A percentile compares a stretch with the other conserved stretches of the same genome.
Evolutionary conservation across 2,797 vertebrate species (phyloP).

Genomic region (Meda fulgida): DNA sequence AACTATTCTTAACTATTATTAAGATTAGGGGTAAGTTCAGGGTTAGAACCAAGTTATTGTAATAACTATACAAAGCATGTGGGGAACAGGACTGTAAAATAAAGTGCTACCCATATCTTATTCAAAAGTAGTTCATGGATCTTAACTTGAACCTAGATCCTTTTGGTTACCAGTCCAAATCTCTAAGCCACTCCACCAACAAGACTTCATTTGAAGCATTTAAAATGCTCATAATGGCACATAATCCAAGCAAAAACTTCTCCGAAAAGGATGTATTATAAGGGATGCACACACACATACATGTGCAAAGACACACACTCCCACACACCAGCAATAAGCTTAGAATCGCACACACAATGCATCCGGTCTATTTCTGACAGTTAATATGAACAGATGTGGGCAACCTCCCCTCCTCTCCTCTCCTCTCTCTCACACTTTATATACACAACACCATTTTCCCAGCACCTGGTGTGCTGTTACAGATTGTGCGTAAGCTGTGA

Average conservation of each 20-base stretch:
- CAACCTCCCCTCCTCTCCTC: neutral
- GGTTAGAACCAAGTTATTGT: no score
- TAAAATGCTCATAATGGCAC: neutral
- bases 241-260: neutral
- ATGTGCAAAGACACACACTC: slow-evolving; percentile 23
- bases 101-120: neutral
- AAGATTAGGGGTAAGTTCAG: no score
- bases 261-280: neutral
- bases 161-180: neutral
- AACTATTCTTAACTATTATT: no score
- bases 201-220: neutral
- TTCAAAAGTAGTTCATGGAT: neutral
- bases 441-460: slow-evolving; percentile 21
- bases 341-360: neutral
- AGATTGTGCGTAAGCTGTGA: slow-evolving; percentile 46
- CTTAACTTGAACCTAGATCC: neutral
- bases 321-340: slow-evolving; percentile 32
- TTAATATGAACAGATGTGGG: slow-evolving; percentile 33
- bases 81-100: no score
- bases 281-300: neutral
- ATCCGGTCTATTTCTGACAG: slow-evolving; percentile 32
- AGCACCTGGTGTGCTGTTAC: slow-evolving; percentile 45
- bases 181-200: neutral
- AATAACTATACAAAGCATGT: no score
- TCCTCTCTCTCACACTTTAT: slow-evolving; percentile 22